Percentiles rank a stretch among this genome's conserved stretches.
phyloP scores from a whole-genome alignment of 2,888 invertebrate genomes.

The Dicranocentrus wangi region DNA sequence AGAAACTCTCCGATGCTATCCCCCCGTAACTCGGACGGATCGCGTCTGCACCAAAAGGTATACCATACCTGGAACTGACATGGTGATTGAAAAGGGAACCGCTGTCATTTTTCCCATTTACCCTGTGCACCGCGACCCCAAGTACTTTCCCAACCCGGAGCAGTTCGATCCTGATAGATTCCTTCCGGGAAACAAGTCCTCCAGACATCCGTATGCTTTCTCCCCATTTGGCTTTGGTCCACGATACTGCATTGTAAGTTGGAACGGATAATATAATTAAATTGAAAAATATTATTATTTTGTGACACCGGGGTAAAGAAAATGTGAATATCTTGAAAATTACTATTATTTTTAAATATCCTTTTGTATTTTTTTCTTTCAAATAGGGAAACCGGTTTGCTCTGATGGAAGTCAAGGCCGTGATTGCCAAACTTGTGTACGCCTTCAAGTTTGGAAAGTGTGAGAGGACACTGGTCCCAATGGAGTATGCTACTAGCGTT shows the following conservation, averaged over 20 bases:
- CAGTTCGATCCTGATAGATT: conserved; percentile 80
- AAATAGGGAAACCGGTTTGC: conserved; percentile 76
- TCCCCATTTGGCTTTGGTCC: conserved; percentile 74
- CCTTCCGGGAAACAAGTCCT: conserved; percentile 78
- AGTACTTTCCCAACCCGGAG: conserved; percentile 78
- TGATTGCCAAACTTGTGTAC: conserved; percentile 76
- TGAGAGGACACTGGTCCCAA: conserved; percentile 76
- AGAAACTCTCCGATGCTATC: conserved; percentile 77
- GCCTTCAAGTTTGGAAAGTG: conserved; percentile 76
- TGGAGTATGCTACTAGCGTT: conserved; percentile 74
- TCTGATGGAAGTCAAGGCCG: conserved; percentile 77
- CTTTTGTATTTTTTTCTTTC: conserved; percentile 67
- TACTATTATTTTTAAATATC: not conserved
- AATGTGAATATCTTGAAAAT: conserved; percentile 4
- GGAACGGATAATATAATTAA: no score
- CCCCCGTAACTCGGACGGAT: conserved; percentile 75
- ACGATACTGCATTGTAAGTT: conserved; percentile 38
- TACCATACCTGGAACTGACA: conserved; percentile 5
- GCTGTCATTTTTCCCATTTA: conserved; percentile 76
- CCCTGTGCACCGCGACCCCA: conserved; percentile 79
- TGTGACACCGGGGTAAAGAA: not conserved
- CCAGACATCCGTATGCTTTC: conserved; percentile 76
- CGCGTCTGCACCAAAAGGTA: conserved; percentile 6
- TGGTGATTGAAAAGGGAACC: conserved; percentile 15
- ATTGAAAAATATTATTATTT: not conserved